These are phyloP conservation scores for Brevimyrus niger DNA, from an alignment of 2,113 vertebrate species.

Conservation along the genomic window DNA sequence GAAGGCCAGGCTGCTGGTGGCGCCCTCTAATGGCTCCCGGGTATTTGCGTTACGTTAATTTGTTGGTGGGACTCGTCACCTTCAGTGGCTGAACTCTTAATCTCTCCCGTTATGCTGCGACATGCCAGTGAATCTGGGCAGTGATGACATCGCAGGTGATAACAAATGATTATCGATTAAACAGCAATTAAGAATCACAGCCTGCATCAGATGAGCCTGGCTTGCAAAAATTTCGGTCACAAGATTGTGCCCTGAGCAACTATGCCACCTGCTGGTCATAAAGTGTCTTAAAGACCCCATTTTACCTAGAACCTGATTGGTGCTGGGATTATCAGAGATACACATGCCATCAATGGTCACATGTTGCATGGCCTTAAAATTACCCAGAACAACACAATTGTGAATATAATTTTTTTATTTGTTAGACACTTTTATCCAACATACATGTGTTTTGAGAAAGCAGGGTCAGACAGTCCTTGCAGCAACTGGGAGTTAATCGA, in stretches of 20 bases:
- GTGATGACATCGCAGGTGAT: not conserved
- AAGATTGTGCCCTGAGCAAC: not conserved
- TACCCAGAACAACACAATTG: not conserved
- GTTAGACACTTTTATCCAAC: not conserved
- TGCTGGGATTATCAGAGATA: not conserved
- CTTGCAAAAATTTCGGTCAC: not conserved
- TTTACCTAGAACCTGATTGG: not conserved
- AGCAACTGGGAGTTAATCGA: not conserved
- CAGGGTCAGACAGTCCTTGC: not conserved
- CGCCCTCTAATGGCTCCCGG: not conserved
- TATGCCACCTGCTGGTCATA: not conserved
- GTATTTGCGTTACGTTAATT: not conserved
- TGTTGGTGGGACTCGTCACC: not conserved
- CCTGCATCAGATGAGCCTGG: not conserved
- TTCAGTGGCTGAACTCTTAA: not conserved
- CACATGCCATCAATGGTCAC: not conserved
- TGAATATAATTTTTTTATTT: not conserved
- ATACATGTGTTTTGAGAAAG: not conserved
- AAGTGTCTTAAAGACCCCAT: not conserved
- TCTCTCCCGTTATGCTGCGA: not conserved
- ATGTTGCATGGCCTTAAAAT: not conserved
- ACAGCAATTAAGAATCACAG: not conserved
- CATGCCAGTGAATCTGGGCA: not conserved
- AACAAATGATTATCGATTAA: conserved; percentile 5
- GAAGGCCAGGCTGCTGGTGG: not conserved